A percentile compares a stretch with the other conserved stretches of the same genome.
Evolutionary conservation across 1,140 invertebrate genomes (phyloP).

Genomic region (Parapsyche elsis): DNA sequence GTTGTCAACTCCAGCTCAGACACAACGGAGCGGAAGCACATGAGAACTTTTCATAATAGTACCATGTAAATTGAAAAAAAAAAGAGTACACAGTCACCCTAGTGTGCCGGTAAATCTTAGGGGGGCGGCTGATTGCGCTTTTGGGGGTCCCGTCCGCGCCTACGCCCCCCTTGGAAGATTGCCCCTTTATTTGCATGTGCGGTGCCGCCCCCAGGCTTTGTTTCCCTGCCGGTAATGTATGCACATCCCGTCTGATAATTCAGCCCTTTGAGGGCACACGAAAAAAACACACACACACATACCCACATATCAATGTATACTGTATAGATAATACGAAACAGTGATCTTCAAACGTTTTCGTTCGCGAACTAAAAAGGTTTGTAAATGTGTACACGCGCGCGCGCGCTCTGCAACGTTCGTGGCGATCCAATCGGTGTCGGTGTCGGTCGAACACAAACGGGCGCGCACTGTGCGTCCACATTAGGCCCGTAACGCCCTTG

Average conservation of each 20-base stretch:
- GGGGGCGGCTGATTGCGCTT: slow-evolving; percentile 32
- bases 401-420: too few relatives aligned
- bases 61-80: slow-evolving; percentile 6
- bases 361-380: too few relatives aligned
- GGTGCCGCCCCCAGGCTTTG: slow-evolving; percentile 31
- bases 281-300: background rate
- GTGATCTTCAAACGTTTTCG: too few relatives aligned
- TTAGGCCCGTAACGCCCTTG: too few relatives aligned
- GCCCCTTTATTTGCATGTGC: slow-evolving; percentile 38
- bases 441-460: too few relatives aligned
- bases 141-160: slow-evolving; percentile 15
- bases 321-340: background rate
- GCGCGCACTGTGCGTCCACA: too few relatives aligned
- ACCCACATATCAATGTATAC: background rate
- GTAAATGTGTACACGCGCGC: too few relatives aligned
- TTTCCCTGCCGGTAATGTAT: slow-evolving; percentile 29
- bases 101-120: slow-evolving; percentile 14
- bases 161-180: slow-evolving; percentile 30
- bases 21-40: background rate
- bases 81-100: background rate
- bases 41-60: too few relatives aligned
- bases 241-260: slow-evolving; percentile 37
- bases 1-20: too few relatives aligned
- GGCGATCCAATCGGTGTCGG: too few relatives aligned
- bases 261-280: slow-evolving; percentile 28